Evolutionary conservation across 2,888 invertebrate species (phyloP), one percentile per base, ranked within the genome.

Genomic region (Drosophila emarginata): DNA sequence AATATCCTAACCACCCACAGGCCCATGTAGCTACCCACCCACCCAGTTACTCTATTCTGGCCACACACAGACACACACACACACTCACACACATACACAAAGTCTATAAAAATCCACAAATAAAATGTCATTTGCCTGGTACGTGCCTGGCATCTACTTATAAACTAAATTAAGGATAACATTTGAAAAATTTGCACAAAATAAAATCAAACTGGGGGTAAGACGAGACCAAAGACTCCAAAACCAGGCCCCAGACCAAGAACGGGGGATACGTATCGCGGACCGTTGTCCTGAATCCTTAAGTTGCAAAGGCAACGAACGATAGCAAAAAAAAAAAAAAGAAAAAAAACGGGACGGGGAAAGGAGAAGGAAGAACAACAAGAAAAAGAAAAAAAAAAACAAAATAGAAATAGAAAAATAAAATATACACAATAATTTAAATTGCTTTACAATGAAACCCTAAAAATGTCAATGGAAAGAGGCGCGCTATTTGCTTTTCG

Each of bases 81-180:
- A 32, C 50, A 64, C 58, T 50, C 60, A 50, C 66, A 54, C 65
- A 50, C 60, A 60, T 63, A 67, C 40, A 70, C 56, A 76, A 79
- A 79, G 74, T 85, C 86, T 80, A 82, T 72, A 85, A 89, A 88
- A 88, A 80, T 86, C 80, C 79, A 80, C 82, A 86, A 89, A 88
- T 81, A 87, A 88, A 87, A 80, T 89, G 89, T 88, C 90, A 89
- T 89, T 88, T 90, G 89, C 84, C 88, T 83, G 74, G 70, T 76
- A 89, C 89, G 89, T 89, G 89, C 80, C 86, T 82, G 77, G 87
- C 81, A 90, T 90, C 76, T 72, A 73, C 80, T 89, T 87, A 77
- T 80, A 85, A 87, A 87, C 87, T 85, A 87, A 87, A 85, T 87
- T 85, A 87, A 85, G 84, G 87, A 85, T 85, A 84, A 84, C 85